A percentile compares a stretch with the other conserved stretches of the same genome.
Evolutionary conservation across 2,113 vertebrate species (phyloP).

Genomic region (Callipepla californica): DNA sequence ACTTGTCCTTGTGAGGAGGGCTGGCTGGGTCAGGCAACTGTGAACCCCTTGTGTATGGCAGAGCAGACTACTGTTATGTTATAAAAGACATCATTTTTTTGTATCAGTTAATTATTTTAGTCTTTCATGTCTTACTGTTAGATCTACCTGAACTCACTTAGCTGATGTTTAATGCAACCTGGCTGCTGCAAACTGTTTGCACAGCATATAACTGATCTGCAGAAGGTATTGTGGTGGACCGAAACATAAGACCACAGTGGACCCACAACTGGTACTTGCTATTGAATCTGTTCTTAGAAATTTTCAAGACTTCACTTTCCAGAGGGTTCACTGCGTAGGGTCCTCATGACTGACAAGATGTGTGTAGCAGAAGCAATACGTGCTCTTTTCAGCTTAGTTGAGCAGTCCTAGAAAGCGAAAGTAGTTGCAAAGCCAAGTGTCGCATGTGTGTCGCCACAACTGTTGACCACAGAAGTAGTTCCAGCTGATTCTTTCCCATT

Average conservation of each 20-base stretch:
- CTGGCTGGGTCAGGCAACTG: neutral
- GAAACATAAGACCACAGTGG: neutral
- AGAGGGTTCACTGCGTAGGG: neutral
- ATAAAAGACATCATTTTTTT: neutral
- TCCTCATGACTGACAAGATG: neutral
- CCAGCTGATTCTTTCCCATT: neutral
- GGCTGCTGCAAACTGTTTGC: neutral
- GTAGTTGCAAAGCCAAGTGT: neutral
- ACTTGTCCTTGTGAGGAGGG: neutral
- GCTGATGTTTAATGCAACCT: neutral
- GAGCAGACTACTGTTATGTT: neutral
- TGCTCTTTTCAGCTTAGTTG: neutral
- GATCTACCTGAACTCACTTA: neutral
- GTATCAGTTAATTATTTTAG: neutral
- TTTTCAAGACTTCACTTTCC: neutral
- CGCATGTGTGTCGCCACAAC: neutral
- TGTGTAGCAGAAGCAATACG: neutral
- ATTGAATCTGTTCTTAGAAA: neutral
- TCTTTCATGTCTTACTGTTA: neutral
- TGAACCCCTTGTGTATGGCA: neutral
- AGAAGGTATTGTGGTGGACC: neutral
- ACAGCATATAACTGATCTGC: neutral
- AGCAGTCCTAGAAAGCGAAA: neutral
- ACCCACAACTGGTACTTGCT: neutral
- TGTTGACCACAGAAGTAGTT: neutral